phyloP scores from a whole-genome alignment of 2,797 vertebrate genomes.

The Crypturellus tataupa region DNA sequence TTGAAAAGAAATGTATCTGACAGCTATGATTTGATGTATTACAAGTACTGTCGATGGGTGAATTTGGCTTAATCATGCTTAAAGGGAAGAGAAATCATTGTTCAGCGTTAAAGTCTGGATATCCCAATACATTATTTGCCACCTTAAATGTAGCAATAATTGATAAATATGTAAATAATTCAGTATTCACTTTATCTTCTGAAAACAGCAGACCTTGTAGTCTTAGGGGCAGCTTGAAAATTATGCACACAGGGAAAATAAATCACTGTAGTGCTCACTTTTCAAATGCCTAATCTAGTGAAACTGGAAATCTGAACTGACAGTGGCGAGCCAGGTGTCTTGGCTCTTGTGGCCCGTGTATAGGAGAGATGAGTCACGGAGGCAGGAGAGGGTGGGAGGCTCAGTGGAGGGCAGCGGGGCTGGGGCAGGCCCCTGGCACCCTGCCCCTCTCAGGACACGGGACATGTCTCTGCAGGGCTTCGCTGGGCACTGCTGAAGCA shows the following conservation, averaged over 20 bases:
- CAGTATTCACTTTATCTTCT: neutral
- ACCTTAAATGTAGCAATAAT: neutral
- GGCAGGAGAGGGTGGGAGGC: rapidly evolving
- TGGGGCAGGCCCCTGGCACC: neutral
- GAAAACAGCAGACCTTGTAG: neutral
- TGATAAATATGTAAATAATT: neutral
- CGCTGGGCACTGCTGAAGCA: neutral
- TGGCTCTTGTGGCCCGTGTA: neutral
- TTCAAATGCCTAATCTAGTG: neutral
- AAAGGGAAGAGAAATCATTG: neutral
- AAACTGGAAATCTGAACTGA: neutral
- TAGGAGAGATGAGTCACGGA: neutral
- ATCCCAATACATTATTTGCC: neutral
- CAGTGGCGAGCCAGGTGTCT: neutral
- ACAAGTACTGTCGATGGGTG: neutral
- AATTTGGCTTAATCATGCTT: neutral
- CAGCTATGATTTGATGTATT: neutral
- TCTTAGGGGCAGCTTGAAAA: neutral
- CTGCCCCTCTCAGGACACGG: rapidly evolving
- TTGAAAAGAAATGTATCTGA: conserved; percentile 13
- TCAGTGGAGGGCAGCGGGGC: neutral
- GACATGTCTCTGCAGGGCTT: neutral
- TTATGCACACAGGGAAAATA: neutral
- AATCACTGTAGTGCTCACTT: neutral
- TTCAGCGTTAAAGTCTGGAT: neutral